Evolutionary conservation across 2,888 invertebrate genomes (phyloP).

Genomic region (Chrysomela aeneicollis): DNA sequence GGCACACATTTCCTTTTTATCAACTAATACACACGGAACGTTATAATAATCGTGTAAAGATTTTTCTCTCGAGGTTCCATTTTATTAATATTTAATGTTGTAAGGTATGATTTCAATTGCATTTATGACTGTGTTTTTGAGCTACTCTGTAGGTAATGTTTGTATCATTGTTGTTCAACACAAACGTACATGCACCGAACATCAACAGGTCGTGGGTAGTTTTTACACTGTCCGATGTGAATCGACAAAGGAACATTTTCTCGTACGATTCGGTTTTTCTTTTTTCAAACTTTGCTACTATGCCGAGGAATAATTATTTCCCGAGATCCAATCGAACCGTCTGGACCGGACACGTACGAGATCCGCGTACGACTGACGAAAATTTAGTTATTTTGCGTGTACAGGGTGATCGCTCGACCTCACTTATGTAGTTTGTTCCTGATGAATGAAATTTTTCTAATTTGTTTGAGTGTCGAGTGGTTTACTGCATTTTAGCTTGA

Average conservation of each 20-base stretch:
- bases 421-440: too few species aligned
- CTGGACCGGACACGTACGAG: too few species aligned
- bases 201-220: slow-evolving; percentile 38
- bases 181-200: slow-evolving; percentile 43
- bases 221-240: slow-evolving; percentile 30
- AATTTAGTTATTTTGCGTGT: background rate
- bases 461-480: too few species aligned
- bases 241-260: background rate
- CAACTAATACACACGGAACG: slow-evolving; percentile 48
- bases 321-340: background rate
- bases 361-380: too few species aligned
- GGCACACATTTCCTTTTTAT: slow-evolving; percentile 51
- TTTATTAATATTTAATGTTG: slow-evolving; percentile 42
- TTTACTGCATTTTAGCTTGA: background rate
- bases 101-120: slow-evolving; percentile 46
- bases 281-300: slow-evolving; percentile 7
- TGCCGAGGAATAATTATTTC: too few species aligned
- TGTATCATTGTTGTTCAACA: slow-evolving; percentile 42
- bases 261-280: background rate
- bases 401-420: too few species aligned
- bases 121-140: slow-evolving; percentile 57
- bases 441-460: too few species aligned
- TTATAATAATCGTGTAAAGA: slow-evolving; percentile 39
- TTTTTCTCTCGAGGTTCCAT: slow-evolving; percentile 53
- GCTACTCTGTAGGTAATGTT: slow-evolving; percentile 51